Evolutionary conservation across 92 coral and sea anemone species (phyloP).

Genomic region (Phymanthus crucifer): DNA sequence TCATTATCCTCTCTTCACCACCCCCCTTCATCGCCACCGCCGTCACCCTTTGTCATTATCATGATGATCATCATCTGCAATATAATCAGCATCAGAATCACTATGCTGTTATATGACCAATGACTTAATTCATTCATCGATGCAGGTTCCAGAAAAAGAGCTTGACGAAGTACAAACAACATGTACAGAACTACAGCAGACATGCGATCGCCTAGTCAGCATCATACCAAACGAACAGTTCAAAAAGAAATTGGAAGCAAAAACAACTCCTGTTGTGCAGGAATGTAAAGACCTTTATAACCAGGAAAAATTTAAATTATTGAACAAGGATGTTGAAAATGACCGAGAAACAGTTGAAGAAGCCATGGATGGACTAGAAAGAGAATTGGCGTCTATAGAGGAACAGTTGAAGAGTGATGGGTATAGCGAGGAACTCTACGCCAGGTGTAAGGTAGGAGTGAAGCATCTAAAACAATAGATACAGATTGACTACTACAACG

Average conservation of each 20-base stretch:
- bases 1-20: not conserved
- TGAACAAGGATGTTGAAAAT: slow-evolving; percentile 51
- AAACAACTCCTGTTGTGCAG: slow-evolving; percentile 57
- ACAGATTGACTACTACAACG: too few relatives aligned
- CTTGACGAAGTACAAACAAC: slow-evolving; percentile 64
- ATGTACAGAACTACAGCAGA: slow-evolving; percentile 54
- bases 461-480: too few relatives aligned
- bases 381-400: slow-evolving; percentile 61
- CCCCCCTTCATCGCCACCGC: not conserved
- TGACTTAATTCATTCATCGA: not conserved
- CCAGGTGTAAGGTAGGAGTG: slow-evolving; percentile 62
- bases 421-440: slow-evolving; percentile 63
- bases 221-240: slow-evolving; percentile 73
- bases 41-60: not conserved
- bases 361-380: slow-evolving; percentile 44
- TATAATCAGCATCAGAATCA: too few relatives aligned
- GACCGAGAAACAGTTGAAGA: slow-evolving; percentile 52
- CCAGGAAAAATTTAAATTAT: slow-evolving; percentile 63
- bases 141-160: slow-evolving; percentile 65
- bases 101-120: too few relatives aligned
- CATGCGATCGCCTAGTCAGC: slow-evolving; percentile 56
- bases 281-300: slow-evolving; percentile 78
- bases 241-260: slow-evolving; percentile 54
- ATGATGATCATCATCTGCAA: not conserved
- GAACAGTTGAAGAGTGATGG: slow-evolving; percentile 56